Evolutionary conservation across 2,797 vertebrate species (phyloP).

Genomic region (Diplodus sargus): DNA sequence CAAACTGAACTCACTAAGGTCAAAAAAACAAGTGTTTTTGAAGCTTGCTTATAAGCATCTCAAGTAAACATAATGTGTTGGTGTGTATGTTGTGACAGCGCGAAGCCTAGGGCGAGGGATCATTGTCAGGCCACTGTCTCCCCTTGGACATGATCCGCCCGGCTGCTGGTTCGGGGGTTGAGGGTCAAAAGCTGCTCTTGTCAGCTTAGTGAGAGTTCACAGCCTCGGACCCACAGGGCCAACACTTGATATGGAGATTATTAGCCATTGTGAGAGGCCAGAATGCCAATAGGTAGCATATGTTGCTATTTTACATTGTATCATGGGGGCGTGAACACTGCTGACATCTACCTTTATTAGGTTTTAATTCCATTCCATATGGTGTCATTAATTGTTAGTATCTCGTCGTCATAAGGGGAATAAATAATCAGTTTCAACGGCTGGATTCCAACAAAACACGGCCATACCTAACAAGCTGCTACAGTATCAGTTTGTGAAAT

Average conservation of each 20-base stretch:
- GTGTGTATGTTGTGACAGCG: slow-evolving; percentile 62
- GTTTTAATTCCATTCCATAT: not conserved
- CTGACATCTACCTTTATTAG: not conserved
- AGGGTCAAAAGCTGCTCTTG: slow-evolving; percentile 76
- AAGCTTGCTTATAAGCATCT: slow-evolving; percentile 4
- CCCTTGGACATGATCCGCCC: slow-evolving; percentile 57
- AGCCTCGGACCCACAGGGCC: slow-evolving; percentile 54
- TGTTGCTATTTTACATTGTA: slow-evolving; percentile 14
- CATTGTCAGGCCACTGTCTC: slow-evolving; percentile 61
- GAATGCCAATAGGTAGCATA: slow-evolving; percentile 32
- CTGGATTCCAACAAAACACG: slow-evolving; percentile 21
- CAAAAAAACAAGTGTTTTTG: rapidly evolving
- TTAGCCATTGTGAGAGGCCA: slow-evolving; percentile 43
- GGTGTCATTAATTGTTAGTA: too few relatives aligned
- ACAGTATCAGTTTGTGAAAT: slow-evolving; percentile 40
- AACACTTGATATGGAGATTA: slow-evolving; percentile 66
- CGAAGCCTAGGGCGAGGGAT: slow-evolving; percentile 52
- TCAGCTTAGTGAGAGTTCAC: slow-evolving; percentile 69
- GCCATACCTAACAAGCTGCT: slow-evolving; percentile 18
- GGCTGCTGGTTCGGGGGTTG: slow-evolving; percentile 59
- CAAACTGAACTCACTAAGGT: not conserved
- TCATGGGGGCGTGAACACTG: not conserved
- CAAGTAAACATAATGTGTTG: slow-evolving; percentile 50
- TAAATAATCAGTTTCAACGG: not conserved
- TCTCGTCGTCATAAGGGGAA: not conserved